Conservation (phyloP, 2,113 vertebrate species). For the Pluvialis apricaria region DNA sequence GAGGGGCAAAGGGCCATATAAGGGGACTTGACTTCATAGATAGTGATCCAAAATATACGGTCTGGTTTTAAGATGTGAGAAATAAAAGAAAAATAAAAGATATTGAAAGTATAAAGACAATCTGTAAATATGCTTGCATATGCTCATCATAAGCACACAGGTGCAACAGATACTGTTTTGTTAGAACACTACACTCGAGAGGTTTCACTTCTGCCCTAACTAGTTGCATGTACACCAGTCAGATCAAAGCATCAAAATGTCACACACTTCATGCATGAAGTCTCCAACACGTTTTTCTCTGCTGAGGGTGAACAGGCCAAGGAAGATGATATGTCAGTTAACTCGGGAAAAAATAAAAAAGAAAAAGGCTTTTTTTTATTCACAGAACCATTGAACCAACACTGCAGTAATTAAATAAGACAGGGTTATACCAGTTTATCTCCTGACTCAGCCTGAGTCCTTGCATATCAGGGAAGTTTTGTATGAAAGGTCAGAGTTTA, state of each 20-base stretch:
- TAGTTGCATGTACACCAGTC: neutral
- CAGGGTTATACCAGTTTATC: neutral
- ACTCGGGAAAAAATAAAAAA: neutral
- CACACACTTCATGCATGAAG: neutral
- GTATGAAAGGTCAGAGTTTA: neutral
- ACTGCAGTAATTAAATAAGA: slow-evolving; percentile 37
- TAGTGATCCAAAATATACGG: neutral
- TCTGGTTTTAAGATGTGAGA: neutral
- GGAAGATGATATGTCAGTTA: neutral
- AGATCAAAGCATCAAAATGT: slow-evolving; percentile 11
- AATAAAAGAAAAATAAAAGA: neutral
- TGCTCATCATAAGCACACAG: neutral
- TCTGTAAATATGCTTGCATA: neutral
- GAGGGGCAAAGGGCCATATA: neutral
- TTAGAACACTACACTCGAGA: neutral
- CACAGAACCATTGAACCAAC: neutral
- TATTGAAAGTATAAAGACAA: neutral
- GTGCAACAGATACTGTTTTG: neutral
- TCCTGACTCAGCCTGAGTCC: neutral
- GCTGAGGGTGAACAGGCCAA: slow-evolving; percentile 5
- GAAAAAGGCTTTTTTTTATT: neutral
- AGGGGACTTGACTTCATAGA: neutral
- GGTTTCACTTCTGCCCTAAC: neutral
- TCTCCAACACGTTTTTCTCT: neutral
- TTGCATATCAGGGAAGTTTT: neutral